Base-by-base conservation (phyloP, 2,113 vertebrate species). In the Leuciscus idus region DNA sequence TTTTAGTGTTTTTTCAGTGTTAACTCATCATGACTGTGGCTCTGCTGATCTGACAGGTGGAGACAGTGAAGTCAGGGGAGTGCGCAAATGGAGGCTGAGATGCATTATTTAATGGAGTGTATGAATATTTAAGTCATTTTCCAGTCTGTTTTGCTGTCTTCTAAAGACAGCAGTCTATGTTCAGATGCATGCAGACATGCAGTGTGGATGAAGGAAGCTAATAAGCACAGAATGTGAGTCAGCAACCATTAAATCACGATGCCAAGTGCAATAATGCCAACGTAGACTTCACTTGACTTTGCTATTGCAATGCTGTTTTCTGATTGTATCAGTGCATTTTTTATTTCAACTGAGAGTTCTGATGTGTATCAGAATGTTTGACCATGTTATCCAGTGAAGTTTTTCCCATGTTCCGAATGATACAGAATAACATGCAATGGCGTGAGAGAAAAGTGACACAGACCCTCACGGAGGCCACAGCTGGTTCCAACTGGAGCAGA, bases 401-500 rank as follows among this genome's bases (percentile, higher is more conserved):
- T 48, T 26, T 30, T 46, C 2, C 36, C 46, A 39, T 87, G 21
- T 57, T 26, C 36, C 0, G 7, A 81, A 43, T 76, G 33, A 81
- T 68, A 36, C 46, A 55, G 46, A 52, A 30, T 70, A 7, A 46
- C 15, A 66, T 82, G 81, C 79, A 30, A 74, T 39, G 28, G 19
- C 46, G 17, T 79, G 13, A 55, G 79, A 66, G 28, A 28, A 57
- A 73, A 39, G 43, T 55, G 79, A 59, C 57, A 83, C 70, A 59
- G 48, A 84, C 39, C 30, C 33, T 87, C 70, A 52, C 52, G 15
- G 64, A 64, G 77, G 46, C 30, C 75, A 84, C 84, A 80, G 87
- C 84, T 81, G 86, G 80, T 76, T 86, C 50, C 76, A 89, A 89
- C 59, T 88, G 68, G 84, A 89, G 89, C 84, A 89, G 86, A 89